Evolutionary conservation across 2,888 invertebrate species (phyloP).

Genomic region (Phlogophora meticulosa): DNA sequence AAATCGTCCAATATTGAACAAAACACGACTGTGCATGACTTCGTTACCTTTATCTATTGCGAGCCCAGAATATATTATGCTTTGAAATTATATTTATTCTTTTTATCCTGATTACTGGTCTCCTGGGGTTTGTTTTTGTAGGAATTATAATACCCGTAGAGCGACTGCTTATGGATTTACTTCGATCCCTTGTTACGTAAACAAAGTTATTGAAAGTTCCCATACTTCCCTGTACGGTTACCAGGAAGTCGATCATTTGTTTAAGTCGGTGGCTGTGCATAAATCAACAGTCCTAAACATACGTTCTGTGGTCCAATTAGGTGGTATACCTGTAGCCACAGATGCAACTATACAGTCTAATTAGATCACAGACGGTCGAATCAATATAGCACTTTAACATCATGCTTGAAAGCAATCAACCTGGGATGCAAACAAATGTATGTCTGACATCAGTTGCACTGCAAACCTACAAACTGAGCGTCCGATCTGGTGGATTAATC

Average conservation of each 20-base stretch:
- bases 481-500: too few relatives aligned
- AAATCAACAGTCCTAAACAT: conserved; percentile 52
- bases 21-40: conserved; percentile 80
- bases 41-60: conserved; percentile 80
- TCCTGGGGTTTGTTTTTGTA: conserved; percentile 5
- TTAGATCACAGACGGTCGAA: conserved; percentile 9
- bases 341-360: background rate
- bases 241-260: conserved; percentile 50
- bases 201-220: conserved; percentile 42
- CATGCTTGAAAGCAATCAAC: background rate
- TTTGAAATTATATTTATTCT: conserved; percentile 52
- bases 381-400: conserved; percentile 3
- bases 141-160: conserved; percentile 14
- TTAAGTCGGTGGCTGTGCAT: conserved; percentile 39
- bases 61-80: conserved; percentile 55
- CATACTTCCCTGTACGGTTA: conserved; percentile 30
- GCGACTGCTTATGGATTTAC: conserved; percentile 10
- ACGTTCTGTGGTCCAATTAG: conserved; percentile 27
- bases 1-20: conserved; percentile 85
- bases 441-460: background rate
- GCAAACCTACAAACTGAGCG: background rate
- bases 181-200: conserved; percentile 20
- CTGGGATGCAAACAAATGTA: background rate
- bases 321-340: conserved; percentile 2
- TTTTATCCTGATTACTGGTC: conserved; percentile 35